Percentiles rank a stretch among this genome's conserved stretches.
These are phyloP conservation scores for Lepilemur septentrionalis DNA, from an alignment of 2,797 vertebrate species.

Conservation along the genomic window DNA sequence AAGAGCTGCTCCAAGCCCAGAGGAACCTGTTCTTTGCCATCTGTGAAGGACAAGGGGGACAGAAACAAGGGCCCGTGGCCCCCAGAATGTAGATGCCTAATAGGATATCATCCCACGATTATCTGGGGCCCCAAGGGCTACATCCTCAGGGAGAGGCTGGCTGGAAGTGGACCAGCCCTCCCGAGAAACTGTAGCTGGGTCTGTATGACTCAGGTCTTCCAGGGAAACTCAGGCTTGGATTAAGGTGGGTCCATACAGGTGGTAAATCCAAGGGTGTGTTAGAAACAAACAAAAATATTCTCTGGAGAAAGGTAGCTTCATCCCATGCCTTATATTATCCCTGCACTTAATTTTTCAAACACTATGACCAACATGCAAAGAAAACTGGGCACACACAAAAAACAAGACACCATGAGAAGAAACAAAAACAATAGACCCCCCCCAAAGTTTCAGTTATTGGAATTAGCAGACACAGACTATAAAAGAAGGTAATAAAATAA, in stretches of 20 bases:
- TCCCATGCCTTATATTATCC: background rate
- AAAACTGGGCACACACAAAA: background rate
- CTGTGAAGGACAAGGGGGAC: background rate
- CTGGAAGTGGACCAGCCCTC: background rate
- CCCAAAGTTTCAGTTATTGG: background rate
- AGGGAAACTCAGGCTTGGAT: background rate
- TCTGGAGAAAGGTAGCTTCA: background rate
- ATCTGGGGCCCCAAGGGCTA: background rate
- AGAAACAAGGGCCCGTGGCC: background rate
- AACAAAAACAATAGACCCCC: background rate
- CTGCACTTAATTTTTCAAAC: background rate
- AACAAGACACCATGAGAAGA: background rate
- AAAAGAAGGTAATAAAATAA: background rate
- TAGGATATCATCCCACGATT: background rate
- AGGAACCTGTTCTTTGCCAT: background rate
- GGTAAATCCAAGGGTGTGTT: rapidly evolving
- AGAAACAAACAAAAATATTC: background rate
- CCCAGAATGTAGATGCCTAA: background rate
- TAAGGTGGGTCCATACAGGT: too few relatives aligned
- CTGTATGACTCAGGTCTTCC: background rate
- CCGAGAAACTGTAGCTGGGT: background rate
- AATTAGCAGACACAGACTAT: background rate
- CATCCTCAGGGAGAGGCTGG: too few relatives aligned
- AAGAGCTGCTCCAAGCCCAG: background rate
- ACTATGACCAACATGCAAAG: background rate